Percentiles rank a stretch among this genome's conserved stretches.
Conservation (phyloP, 2,888 invertebrate species). For the Lepidochitona cinerea region DNA sequence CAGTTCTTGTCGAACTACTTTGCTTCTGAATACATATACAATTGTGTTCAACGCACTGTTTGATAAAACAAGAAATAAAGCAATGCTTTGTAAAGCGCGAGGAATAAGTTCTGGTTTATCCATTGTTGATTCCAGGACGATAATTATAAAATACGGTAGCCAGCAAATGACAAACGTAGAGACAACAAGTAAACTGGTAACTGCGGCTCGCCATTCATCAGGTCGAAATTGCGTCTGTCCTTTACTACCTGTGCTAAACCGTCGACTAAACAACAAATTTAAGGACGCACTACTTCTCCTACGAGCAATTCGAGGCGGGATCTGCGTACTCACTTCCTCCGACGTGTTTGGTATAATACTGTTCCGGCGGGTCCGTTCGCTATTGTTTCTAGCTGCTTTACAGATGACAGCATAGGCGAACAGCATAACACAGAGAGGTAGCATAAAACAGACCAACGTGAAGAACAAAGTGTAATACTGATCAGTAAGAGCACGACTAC, state of each 20-base stretch:
- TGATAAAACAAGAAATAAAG: conserved; percentile 73
- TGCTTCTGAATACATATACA: conserved; percentile 80
- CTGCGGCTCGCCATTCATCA: conserved; percentile 90
- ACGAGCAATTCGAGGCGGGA: conserved; percentile 38
- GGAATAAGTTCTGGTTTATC: conserved; percentile 48
- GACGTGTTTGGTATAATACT: conserved; percentile 67
- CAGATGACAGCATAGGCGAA: conserved; percentile 79
- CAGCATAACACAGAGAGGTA: conserved; percentile 76
- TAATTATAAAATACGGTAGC: conserved; percentile 73
- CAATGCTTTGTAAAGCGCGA: conserved; percentile 69
- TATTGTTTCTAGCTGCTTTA: conserved; percentile 82
- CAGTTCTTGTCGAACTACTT: conserved; percentile 49
- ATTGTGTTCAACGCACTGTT: conserved; percentile 81
- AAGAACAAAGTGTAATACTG: conserved; percentile 69
- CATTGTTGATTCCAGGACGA: conserved; percentile 56
- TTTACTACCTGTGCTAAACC: conserved; percentile 87
- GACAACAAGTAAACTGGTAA: conserved; percentile 85
- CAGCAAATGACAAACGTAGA: conserved; percentile 78
- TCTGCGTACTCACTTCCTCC: neutral
- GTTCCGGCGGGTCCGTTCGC: conserved; percentile 76
- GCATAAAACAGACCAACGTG: conserved; percentile 71
- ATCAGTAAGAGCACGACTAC: conserved; percentile 45
- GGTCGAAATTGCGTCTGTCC: conserved; percentile 80
- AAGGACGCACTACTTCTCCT: conserved; percentile 54
- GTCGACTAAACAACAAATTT: conserved; percentile 71